These are phyloP conservation scores for Platysteira castanea DNA, from an alignment of 2,113 vertebrate species.

Conservation along the genomic window DNA sequence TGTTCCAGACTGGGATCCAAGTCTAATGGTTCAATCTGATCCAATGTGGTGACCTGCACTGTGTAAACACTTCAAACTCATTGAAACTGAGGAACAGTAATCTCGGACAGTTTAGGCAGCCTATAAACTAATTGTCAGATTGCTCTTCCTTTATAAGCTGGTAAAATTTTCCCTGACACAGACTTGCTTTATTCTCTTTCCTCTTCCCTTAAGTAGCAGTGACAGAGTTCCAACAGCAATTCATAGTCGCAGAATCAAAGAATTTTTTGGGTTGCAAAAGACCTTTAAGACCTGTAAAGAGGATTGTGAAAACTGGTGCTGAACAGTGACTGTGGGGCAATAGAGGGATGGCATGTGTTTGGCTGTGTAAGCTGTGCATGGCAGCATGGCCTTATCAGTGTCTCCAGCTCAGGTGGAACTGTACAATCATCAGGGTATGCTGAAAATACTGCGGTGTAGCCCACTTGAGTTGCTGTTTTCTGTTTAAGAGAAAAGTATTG, in stretches of 20 bases:
- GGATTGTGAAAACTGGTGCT: neutral
- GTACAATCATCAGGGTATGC: neutral
- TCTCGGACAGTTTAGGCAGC: neutral
- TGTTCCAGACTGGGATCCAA: neutral
- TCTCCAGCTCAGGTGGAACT: neutral
- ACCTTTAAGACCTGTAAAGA: neutral
- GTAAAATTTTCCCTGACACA: neutral
- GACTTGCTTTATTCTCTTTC: neutral
- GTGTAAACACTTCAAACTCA: neutral
- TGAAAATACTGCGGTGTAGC: neutral
- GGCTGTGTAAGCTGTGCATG: neutral
- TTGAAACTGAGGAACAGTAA: neutral
- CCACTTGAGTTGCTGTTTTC: neutral
- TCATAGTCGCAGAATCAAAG: neutral
- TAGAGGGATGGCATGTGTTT: fast-evolving
- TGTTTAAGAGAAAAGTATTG: neutral
- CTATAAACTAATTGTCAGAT: neutral
- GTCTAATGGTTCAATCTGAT: neutral
- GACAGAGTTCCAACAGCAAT: neutral
- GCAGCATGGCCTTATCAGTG: neutral
- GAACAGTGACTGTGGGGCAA: neutral
- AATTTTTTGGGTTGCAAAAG: neutral
- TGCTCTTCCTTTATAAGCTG: neutral
- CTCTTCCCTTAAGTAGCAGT: neutral
- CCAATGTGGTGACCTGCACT: neutral